Base-by-base conservation (phyloP, 1,140 invertebrate species). In the Stratiolaelaps scimitus region DNA sequence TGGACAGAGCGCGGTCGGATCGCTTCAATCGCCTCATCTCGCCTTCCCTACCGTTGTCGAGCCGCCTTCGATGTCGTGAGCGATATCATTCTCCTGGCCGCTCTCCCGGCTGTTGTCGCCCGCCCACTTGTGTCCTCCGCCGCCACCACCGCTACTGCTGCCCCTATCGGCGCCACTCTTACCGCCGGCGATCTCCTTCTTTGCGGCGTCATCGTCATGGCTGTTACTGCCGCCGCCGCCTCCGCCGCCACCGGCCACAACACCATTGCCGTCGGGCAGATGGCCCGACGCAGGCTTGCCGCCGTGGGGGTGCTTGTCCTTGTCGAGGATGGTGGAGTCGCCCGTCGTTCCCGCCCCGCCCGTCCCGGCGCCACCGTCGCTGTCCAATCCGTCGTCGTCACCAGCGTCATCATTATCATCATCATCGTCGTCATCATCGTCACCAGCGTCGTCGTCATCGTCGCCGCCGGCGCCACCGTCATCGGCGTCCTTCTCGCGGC, bases 401-500 rank as follows among this genome's bases (percentile, higher is more conserved):
- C 26, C 40, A 67, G n/a, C 1, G 47, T 28, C 64, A 28, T n/a
- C 64, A 1, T 34, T 56, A 45, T 68, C 23, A 19, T 64, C 20
- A 7, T 43, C 34, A 20, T 1, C 23, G 5, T 15, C n/a, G 17
- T 40, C n/a, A 6, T 19, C 43, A 29, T n/a, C 17, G 7, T 23
- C n/a, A 7, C 19, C 19, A 17, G 15, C 64, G n/a, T 65, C 34
- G 23, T 15, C 48, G 17, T 47, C 68, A 67, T 68, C 48, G 60
- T 66, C 69, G 20, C 65, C 67, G n/a, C 65, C 68, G 4, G 53
- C 69, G n/a, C 44, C 60, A 47, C 66, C 68, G 28, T 67, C 68
- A 23, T 69, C 67, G 45, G 68, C 65, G 1, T 69, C 69, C 7
- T 66, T 20, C 4, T 64, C 56, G n/a, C 29, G 56, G 7, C 2